These are phyloP conservation scores for Drosophila saltans DNA, from an alignment of 1,140 invertebrate genomes.

Conservation along the genomic window DNA sequence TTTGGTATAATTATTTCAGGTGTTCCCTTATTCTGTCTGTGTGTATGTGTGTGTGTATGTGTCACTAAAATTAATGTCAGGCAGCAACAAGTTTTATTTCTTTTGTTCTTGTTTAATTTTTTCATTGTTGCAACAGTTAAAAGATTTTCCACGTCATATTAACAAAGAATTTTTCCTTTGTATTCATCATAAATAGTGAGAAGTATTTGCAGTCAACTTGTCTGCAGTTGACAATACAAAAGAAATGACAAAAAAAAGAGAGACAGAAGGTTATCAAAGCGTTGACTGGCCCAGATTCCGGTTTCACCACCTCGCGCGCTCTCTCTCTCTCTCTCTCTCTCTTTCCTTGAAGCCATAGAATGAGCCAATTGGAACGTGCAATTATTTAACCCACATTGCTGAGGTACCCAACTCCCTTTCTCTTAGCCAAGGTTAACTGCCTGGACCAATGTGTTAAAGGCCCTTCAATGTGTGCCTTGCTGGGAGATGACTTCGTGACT, in stretches of 20 bases:
- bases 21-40: constrained; percentile 1
- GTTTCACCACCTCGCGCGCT: neutral
- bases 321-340: neutral
- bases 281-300: constrained; percentile 26
- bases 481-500: neutral
- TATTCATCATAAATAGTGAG: constrained; percentile 30
- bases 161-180: constrained; percentile 21
- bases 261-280: constrained; percentile 29
- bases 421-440: constrained; percentile 43
- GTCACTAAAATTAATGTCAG: constrained; percentile 31
- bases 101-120: constrained; percentile 12
- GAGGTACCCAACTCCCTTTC: neutral
- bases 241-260: constrained; percentile 47
- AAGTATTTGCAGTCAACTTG: constrained; percentile 60
- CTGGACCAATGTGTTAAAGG: constrained; percentile 20
- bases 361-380: constrained; percentile 60
- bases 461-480: neutral
- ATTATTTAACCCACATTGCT: constrained; percentile 49
- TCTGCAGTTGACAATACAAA: constrained; percentile 56
- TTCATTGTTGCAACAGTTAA: constrained; percentile 35
- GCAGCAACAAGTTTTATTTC: neutral
- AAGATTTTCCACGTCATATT: constrained; percentile 54
- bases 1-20: neutral
- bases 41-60: neutral
- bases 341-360: constrained; percentile 17